Conservation (phyloP, 2,113 vertebrate genomes). For the Psophia crepitans region DNA sequence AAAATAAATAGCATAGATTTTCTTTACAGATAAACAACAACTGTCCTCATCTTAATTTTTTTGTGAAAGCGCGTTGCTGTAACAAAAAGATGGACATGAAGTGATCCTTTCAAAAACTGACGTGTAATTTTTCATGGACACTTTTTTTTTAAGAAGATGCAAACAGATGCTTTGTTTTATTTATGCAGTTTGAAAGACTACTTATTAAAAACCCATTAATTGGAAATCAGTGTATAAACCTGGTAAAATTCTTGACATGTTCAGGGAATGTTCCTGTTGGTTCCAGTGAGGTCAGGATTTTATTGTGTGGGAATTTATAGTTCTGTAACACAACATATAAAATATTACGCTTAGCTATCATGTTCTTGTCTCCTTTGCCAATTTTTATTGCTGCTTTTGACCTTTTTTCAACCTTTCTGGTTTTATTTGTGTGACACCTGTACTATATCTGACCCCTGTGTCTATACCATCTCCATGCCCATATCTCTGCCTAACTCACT, state of each 20-base stretch:
- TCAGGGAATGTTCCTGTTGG: not conserved
- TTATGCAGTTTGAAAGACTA: not conserved
- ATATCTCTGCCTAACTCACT: slow-evolving; percentile 13
- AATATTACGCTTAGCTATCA: slow-evolving; percentile 7
- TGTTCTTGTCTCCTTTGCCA: slow-evolving; percentile 45
- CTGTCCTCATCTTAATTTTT: not conserved
- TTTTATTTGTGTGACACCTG: slow-evolving; percentile 54
- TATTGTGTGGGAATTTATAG: slow-evolving; percentile 20
- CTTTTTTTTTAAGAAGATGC: not conserved
- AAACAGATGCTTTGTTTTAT: not conserved
- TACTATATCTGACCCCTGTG: slow-evolving; percentile 39
- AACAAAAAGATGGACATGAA: not conserved
- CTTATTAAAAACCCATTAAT: not conserved
- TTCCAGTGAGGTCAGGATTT: slow-evolving; percentile 14
- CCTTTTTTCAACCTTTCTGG: slow-evolving; percentile 31
- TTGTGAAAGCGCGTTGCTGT: not conserved
- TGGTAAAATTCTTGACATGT: not conserved
- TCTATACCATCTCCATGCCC: not conserved
- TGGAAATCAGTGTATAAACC: not conserved
- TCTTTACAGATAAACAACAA: not conserved
- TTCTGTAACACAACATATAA: slow-evolving; percentile 12
- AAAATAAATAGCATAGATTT: not conserved
- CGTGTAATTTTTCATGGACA: not conserved
- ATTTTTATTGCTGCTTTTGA: slow-evolving; percentile 55
- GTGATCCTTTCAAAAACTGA: not conserved